phyloP scores from a whole-genome alignment of 2,888 invertebrate genomes.

The Tricholauxania praeusta region DNA sequence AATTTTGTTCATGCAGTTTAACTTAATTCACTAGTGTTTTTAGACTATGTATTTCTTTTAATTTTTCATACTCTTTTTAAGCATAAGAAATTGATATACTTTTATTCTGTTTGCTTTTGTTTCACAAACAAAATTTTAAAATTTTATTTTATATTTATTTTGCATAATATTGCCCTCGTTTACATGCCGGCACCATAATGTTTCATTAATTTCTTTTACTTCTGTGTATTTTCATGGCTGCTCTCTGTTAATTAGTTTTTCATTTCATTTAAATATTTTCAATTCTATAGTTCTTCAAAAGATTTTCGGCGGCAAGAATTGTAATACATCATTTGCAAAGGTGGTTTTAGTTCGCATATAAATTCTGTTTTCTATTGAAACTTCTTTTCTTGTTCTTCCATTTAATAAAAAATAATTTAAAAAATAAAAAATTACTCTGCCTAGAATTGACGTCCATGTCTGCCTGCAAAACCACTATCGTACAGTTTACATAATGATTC shows the following conservation, averaged over 20 bases:
- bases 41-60: constrained; percentile 28
- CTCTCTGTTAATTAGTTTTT: constrained; percentile 31
- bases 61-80: constrained; percentile 26
- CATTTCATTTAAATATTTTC: constrained; percentile 27
- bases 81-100: not conserved
- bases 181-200: constrained; percentile 31
- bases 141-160: constrained; percentile 20
- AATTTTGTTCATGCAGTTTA: constrained; percentile 6
- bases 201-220: constrained; percentile 23
- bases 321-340: not conserved
- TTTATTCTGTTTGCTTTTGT: constrained; percentile 6
- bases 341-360: constrained; percentile 10
- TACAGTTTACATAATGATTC: constrained; percentile 88
- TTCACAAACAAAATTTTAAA: constrained; percentile 20
- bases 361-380: not conserved
- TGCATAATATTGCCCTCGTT: constrained; percentile 15
- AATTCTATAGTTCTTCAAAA: constrained; percentile 26
- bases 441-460: constrained; percentile 64
- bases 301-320: constrained; percentile 22
- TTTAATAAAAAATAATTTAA: not conserved
- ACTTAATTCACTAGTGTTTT: constrained; percentile 34
- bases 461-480: constrained; percentile 82
- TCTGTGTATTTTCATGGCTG: constrained; percentile 22
- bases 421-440: constrained; percentile 30
- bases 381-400: not conserved